Percentiles rank a stretch among this genome's conserved stretches.
Evolutionary conservation across 1,140 invertebrate species (phyloP).

Genomic region (Neodiprion virginianus): DNA sequence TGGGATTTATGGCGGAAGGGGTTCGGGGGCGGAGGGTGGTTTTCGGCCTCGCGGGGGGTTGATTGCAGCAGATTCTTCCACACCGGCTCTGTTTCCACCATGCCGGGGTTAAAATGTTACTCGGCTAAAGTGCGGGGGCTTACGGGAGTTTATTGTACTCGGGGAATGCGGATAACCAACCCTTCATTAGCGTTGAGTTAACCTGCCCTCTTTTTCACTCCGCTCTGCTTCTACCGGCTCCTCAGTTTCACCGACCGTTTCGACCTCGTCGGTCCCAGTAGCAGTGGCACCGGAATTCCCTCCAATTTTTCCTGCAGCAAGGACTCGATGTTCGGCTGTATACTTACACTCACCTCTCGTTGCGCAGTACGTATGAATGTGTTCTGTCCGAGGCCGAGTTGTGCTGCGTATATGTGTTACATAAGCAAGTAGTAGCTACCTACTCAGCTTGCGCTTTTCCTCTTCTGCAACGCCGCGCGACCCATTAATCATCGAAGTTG

Average conservation of each 20-base stretch:
- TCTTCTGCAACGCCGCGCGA: no score
- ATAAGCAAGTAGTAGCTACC: no score
- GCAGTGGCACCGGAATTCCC: neutral
- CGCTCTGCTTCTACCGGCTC: slow-evolving; percentile 6
- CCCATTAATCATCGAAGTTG: neutral
- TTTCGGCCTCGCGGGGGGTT: neutral
- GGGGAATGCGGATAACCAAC: neutral
- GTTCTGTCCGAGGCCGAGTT: neutral
- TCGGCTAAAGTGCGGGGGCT: slow-evolving; percentile 8
- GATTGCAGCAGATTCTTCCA: slow-evolving; percentile 12
- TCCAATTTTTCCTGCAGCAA: neutral
- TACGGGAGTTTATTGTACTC: slow-evolving; percentile 13
- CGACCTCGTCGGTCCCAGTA: neutral
- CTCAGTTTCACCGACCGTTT: slow-evolving; percentile 17
- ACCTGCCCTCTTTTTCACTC: neutral
- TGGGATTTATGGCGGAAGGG: neutral
- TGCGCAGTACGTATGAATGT: neutral
- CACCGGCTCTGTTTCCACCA: neutral
- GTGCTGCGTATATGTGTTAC: no score
- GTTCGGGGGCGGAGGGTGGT: neutral
- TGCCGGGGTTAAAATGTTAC: slow-evolving; percentile 1
- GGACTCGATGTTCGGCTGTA: neutral
- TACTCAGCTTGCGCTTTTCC: no score
- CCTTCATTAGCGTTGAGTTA: neutral
- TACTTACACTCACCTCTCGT: neutral